These are phyloP conservation scores for Mycogona germanica DNA, from an alignment of 2,888 invertebrate genomes.

Conservation along the genomic window DNA sequence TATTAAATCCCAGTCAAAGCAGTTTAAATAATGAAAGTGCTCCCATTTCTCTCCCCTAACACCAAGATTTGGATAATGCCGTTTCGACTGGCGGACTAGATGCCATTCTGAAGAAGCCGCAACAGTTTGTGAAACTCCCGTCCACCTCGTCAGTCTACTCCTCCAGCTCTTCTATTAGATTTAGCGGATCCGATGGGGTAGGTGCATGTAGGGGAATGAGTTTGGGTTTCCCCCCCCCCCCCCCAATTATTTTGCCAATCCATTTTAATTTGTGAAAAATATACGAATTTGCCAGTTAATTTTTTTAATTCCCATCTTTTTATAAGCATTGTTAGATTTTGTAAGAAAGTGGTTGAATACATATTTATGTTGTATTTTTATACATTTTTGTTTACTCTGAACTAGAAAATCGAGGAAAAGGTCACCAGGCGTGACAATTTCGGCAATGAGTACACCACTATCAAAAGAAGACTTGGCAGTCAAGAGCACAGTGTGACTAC, in stretches of 20 bases:
- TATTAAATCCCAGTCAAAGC: too few species aligned
- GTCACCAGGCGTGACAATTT: slow-evolving; percentile 6
- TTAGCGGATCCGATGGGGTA: slow-evolving; percentile 12
- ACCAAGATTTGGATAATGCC: slow-evolving; percentile 7
- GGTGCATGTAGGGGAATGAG: neutral
- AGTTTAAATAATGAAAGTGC: too few species aligned
- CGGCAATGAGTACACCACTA: slow-evolving; percentile 9
- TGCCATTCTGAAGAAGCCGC: neutral
- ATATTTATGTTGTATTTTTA: neutral
- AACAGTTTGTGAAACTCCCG: neutral
- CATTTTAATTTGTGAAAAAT: neutral
- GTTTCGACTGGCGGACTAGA: slow-evolving; percentile 3
- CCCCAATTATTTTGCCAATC: too few species aligned
- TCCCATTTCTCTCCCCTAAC: neutral
- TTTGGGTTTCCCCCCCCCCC: too few species aligned
- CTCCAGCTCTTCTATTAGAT: slow-evolving; percentile 2
- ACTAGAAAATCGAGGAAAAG: slow-evolving; percentile 10
- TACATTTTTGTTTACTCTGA: neutral
- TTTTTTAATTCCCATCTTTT: neutral
- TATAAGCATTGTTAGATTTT: neutral
- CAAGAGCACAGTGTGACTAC: slow-evolving; percentile 7
- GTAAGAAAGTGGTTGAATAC: neutral
- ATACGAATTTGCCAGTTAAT: neutral
- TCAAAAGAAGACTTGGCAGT: neutral
- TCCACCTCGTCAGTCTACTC: neutral